Base-by-base conservation (phyloP, 2,113 vertebrate genomes). In the Oryzias javanicus region DNA sequence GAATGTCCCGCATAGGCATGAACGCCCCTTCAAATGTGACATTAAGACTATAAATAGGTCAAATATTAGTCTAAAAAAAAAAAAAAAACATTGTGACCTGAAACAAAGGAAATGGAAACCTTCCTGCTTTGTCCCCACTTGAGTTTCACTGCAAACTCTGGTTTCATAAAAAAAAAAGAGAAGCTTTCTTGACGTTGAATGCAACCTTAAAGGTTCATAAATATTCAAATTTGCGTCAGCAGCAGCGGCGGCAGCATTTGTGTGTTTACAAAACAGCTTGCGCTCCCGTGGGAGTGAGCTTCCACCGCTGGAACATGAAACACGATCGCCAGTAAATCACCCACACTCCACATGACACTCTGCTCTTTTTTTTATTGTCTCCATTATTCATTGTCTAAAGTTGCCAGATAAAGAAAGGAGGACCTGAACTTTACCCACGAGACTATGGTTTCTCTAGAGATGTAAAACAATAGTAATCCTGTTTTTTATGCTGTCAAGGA, bases 221-320 rank as follows among this genome's bases (percentile, higher is more conserved):
- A 89, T 90, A 91, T 90, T 88, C 78, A 90, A 81, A 87, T 80
- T 4, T 72, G 65, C 72, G 68, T 81, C 88, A 83, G 84, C 67
- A 58, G 64, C 67, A 51, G 64, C 55, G 41, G 70, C 67, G 57
- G 78, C 76, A 42, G 60, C 55, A 66, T 67, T 77, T 60, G 70
- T 80, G 84, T 89, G 82, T 86, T 89, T 84, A 89, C 86, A 85
- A 84, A 89, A 86, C 79, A 87, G 57, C 24, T 19, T 19, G 5
- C 54, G 76, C 60, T 86, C 84, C 85, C 78, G 67, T 78, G 78
- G 82, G 85, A 84, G 82, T 60, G 55, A 82, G 78, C 51, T 62
- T 45, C 68, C 78, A 84, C 74, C 64, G 48, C 68, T 78, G 80
- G 80, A 86, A 87, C 85, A 74, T 79, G 79, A 83, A 80, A 88